These are phyloP conservation scores for Zosterops pallidus DNA, from an alignment of 2,113 vertebrate genomes.

Conservation along the genomic window DNA sequence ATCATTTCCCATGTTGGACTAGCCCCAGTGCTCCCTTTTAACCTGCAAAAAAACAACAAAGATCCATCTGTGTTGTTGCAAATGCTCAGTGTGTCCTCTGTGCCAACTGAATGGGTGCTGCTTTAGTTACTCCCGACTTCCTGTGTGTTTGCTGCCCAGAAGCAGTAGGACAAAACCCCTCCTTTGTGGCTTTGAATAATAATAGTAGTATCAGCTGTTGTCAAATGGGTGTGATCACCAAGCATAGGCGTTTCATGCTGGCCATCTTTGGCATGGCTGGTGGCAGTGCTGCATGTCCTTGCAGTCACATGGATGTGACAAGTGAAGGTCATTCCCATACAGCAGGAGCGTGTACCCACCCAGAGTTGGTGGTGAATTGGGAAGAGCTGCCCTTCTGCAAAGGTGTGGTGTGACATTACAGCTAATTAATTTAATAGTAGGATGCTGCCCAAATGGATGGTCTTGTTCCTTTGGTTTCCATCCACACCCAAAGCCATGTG, in stretches of 20 bases:
- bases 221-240: not conserved
- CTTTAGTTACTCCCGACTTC: not conserved
- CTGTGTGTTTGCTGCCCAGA: not conserved
- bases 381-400: not conserved
- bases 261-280: not conserved
- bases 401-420: not conserved
- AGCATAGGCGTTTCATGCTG: not conserved
- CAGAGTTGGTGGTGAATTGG: not conserved
- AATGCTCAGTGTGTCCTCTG: not conserved
- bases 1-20: not conserved
- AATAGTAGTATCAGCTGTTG: not conserved
- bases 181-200: not conserved
- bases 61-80: not conserved
- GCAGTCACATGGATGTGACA: not conserved
- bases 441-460: conserved; percentile 31
- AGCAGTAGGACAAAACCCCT: not conserved
- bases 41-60: not conserved
- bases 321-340: not conserved
- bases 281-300: not conserved
- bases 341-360: not conserved
- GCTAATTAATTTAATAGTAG: conserved; percentile 49
- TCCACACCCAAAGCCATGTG: not conserved
- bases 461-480: conserved; percentile 20
- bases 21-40: not conserved
- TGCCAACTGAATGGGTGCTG: not conserved